A percentile compares a stretch with the other conserved stretches of the same genome.
Conservation (phyloP, 1,140 invertebrate species). For the Drosophila punjabiensis region DNA sequence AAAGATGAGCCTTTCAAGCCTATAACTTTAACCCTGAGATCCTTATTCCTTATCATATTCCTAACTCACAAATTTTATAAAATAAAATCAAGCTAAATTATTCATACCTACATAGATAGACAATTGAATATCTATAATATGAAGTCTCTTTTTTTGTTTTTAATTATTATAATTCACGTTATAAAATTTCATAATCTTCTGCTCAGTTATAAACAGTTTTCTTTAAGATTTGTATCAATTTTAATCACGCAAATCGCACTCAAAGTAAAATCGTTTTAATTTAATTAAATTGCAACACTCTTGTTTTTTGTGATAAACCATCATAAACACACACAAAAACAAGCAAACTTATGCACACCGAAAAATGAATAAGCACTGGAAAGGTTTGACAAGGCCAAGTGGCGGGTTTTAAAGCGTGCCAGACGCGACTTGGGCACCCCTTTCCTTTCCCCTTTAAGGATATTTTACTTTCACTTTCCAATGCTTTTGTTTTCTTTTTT, state of each 20-base stretch:
- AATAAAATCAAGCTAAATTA: background rate
- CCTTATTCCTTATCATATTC: background rate
- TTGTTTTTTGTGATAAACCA: conserved; percentile 16
- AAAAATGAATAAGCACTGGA: conserved; percentile 21
- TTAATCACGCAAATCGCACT: background rate
- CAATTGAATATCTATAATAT: background rate
- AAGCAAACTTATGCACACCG: conserved; percentile 11
- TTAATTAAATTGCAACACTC: conserved; percentile 52
- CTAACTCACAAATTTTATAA: background rate
- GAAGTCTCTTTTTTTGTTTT: background rate
- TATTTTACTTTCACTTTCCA: conserved; percentile 19
- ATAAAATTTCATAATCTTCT: background rate
- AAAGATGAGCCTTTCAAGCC: no score
- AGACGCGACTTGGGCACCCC: conserved; percentile 14
- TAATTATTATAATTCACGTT: background rate
- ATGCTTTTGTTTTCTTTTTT: conserved; percentile 13
- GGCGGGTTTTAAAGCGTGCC: conserved; percentile 15
- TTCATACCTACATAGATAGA: background rate
- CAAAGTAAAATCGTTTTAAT: conserved; percentile 41
- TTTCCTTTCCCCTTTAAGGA: background rate
- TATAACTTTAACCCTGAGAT: no score
- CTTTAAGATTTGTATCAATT: conserved; percentile 11
- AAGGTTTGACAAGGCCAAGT: conserved; percentile 18
- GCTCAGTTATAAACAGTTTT: background rate
- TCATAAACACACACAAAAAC: conserved; percentile 2